Conservation (phyloP, 1,140 invertebrate genomes). For the Bactericera cockerelli region DNA sequence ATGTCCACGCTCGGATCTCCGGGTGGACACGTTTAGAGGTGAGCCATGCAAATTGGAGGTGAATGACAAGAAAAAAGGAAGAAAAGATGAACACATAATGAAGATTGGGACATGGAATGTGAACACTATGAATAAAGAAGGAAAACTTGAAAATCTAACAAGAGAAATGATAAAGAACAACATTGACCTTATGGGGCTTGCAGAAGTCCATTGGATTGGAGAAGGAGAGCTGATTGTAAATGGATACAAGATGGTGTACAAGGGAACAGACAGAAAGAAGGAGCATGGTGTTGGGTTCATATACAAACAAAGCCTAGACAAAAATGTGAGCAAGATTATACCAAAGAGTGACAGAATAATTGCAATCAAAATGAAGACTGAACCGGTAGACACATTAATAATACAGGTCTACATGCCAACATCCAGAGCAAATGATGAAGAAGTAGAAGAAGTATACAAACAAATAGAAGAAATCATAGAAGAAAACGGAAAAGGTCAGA, state of each 20-base stretch:
- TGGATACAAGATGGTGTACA: neutral
- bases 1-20: conserved; percentile 11
- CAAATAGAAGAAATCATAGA: conserved; percentile 5
- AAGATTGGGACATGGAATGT: conserved; percentile 15
- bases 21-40: neutral
- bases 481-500: neutral
- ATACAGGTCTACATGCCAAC: conserved; percentile 17
- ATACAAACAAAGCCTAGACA: neutral
- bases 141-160: conserved; percentile 13
- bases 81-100: neutral
- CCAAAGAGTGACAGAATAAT: conserved; percentile 12
- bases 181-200: conserved; percentile 14
- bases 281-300: neutral
- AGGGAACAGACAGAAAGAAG: neutral
- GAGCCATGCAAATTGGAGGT: neutral
- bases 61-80: neutral
- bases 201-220: conserved; percentile 12
- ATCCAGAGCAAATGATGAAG: neutral
- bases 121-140: conserved; percentile 10
- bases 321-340: neutral
- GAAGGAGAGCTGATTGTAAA: neutral
- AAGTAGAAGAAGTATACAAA: conserved; percentile 13
- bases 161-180: conserved; percentile 15
- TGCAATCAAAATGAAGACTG: neutral
- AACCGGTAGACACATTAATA: conserved; percentile 6